phyloP scores from a whole-genome alignment of 2,113 vertebrate genomes.

The Paralichthys olivaceus region DNA sequence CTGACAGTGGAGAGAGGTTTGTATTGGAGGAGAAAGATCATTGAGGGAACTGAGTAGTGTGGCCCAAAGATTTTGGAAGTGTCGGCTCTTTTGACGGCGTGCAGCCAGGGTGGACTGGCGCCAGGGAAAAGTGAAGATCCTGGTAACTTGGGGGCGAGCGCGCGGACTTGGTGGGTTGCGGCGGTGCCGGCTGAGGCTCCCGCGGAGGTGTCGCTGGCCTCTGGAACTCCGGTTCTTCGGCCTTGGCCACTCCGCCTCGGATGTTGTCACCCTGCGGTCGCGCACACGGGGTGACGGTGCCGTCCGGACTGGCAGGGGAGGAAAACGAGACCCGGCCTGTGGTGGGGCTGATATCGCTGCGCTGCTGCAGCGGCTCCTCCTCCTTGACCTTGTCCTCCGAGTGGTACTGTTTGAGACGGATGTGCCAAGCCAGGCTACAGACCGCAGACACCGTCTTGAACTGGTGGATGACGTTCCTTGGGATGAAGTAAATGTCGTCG shows the following conservation, averaged over 20 bases:
- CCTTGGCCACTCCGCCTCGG: slow-evolving; percentile 65
- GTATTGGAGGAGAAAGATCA: slow-evolving; percentile 37
- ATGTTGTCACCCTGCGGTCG: slow-evolving; percentile 81
- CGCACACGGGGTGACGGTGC: slow-evolving; percentile 78
- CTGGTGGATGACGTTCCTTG: slow-evolving; percentile 98
- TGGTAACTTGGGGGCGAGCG: slow-evolving; percentile 32
- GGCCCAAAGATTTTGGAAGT: slow-evolving; percentile 52
- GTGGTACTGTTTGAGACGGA: slow-evolving; percentile 94
- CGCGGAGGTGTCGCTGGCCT: slow-evolving; percentile 78
- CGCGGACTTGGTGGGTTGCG: slow-evolving; percentile 67
- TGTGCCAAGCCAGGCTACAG: slow-evolving; percentile 98
- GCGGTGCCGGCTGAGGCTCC: slow-evolving; percentile 63
- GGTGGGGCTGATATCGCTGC: slow-evolving; percentile 66
- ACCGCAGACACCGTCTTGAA: slow-evolving; percentile 99
- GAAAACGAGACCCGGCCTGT: slow-evolving; percentile 59
- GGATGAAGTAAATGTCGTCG: slow-evolving; percentile 99
- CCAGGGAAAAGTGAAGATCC: slow-evolving; percentile 19
- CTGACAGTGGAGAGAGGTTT: neutral
- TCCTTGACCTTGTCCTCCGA: slow-evolving; percentile 73
- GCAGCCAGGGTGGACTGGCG: slow-evolving; percentile 38
- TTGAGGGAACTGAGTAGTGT: slow-evolving; percentile 28
- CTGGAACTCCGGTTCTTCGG: slow-evolving; percentile 76
- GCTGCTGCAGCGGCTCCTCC: slow-evolving; percentile 70
- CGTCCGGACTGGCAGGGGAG: slow-evolving; percentile 73
- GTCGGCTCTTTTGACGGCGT: slow-evolving; percentile 39